These are phyloP conservation scores for Drosophila saltans DNA, from an alignment of 1,140 invertebrate genomes.

Conservation along the genomic window DNA sequence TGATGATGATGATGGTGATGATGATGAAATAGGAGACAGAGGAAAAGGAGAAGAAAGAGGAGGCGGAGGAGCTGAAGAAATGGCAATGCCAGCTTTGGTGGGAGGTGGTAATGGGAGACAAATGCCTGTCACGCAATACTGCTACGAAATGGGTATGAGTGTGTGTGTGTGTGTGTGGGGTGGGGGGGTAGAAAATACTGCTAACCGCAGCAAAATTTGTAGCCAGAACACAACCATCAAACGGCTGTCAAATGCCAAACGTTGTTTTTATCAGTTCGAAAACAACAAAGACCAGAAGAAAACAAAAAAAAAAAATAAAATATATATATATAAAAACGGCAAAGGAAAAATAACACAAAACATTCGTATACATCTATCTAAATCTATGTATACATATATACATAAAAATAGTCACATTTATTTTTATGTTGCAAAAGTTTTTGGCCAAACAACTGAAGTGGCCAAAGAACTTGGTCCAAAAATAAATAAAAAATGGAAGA, in stretches of 20 bases:
- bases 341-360: slow-evolving; percentile 3
- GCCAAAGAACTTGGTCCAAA: not conserved
- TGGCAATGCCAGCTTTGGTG: not conserved
- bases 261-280: slow-evolving; percentile 52
- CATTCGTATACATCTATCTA: not conserved
- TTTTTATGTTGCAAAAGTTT: slow-evolving; percentile 26
- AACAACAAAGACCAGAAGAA: slow-evolving; percentile 20
- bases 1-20: not conserved
- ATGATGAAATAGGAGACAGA: not conserved
- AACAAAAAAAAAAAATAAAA: slow-evolving; percentile 1
- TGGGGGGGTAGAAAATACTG: slow-evolving; percentile 36
- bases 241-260: slow-evolving; percentile 59
- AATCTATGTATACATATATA: not conserved
- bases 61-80: no score
- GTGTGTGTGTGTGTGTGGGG: not conserved
- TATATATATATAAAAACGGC: slow-evolving; percentile 16
- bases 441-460: not conserved
- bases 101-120: slow-evolving; percentile 20
- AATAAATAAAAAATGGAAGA: not conserved
- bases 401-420: slow-evolving; percentile 31
- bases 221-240: slow-evolving; percentile 40
- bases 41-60: not conserved
- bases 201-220: slow-evolving; percentile 50
- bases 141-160: slow-evolving; percentile 21
- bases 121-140: slow-evolving; percentile 60